phyloP scores from a whole-genome alignment of 2,888 invertebrate genomes.

The Temnothorax unifasciatus region DNA sequence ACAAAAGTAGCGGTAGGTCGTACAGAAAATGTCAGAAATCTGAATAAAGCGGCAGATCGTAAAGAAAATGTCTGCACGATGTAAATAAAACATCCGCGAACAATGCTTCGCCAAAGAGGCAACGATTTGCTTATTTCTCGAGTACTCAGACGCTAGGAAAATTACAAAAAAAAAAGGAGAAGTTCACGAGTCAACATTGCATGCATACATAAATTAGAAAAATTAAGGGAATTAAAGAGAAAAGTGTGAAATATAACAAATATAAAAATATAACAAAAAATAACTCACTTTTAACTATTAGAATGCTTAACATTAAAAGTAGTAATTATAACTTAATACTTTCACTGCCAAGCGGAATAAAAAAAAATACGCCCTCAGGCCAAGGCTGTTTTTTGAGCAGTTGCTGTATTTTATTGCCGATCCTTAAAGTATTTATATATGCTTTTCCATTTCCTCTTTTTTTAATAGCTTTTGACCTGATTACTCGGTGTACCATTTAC shows the following conservation, averaged over 20 bases:
- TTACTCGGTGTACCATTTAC: too few relatives aligned
- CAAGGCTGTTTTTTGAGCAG: too few relatives aligned
- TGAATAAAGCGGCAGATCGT: conserved; percentile 26
- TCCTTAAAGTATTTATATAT: too few relatives aligned
- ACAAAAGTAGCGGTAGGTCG: neutral
- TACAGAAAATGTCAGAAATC: neutral
- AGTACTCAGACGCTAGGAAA: neutral
- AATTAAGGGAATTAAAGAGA: neutral
- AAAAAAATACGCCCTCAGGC: too few relatives aligned
- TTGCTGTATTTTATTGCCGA: too few relatives aligned
- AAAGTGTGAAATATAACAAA: neutral
- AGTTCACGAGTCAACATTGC: neutral
- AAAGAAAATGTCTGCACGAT: conserved; percentile 29
- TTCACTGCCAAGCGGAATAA: too few relatives aligned
- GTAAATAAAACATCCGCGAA: conserved; percentile 17
- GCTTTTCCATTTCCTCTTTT: too few relatives aligned
- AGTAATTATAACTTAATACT: neutral
- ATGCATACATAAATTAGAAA: neutral
- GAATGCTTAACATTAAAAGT: neutral
- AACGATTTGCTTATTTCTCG: conserved; percentile 11
- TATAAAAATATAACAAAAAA: neutral
- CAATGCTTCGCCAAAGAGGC: conserved; percentile 27
- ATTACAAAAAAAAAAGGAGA: conserved; percentile 3
- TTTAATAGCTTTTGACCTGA: too few relatives aligned
- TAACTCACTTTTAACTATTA: neutral